Conservation (phyloP, 2,888 invertebrate genomes). For the Drosophila nigricruria region DNA sequence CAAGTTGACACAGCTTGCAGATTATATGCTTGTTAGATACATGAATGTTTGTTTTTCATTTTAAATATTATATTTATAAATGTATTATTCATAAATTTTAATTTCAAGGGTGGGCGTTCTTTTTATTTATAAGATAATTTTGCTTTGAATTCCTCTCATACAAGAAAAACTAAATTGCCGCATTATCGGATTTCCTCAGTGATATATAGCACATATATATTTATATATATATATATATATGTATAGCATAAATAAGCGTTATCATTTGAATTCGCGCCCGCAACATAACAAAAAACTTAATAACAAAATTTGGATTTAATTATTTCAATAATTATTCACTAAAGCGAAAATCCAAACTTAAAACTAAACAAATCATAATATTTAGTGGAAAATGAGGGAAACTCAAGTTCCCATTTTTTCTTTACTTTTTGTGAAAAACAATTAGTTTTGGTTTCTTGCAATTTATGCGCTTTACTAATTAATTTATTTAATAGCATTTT, state of each 20-base stretch:
- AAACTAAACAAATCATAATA: constrained; percentile 26
- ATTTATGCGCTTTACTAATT: constrained; percentile 51
- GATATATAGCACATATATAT: constrained; percentile 5
- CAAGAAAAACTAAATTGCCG: constrained; percentile 20
- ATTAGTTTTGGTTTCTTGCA: constrained; percentile 20
- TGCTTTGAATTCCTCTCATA: constrained; percentile 47
- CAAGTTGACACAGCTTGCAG: constrained; percentile 62
- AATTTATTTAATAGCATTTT: constrained; percentile 65
- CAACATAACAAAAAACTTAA: constrained; percentile 66
- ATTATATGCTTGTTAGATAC: constrained; percentile 53
- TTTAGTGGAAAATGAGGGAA: constrained; percentile 5
- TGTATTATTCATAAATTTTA: constrained; percentile 42
- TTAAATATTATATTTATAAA: constrained; percentile 39
- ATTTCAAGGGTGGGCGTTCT: constrained; percentile 72
- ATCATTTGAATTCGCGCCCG: constrained; percentile 45
- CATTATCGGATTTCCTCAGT: constrained; percentile 13
- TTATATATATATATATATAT: not conserved
- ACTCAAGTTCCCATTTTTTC: not conserved
- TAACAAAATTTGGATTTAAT: constrained; percentile 28
- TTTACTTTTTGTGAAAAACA: constrained; percentile 4
- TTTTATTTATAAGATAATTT: constrained; percentile 35
- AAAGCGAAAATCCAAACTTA: constrained; percentile 36
- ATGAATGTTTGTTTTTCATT: constrained; percentile 41
- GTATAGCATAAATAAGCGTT: constrained; percentile 55
- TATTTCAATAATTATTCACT: constrained; percentile 43